Base-by-base conservation (phyloP, 1,140 invertebrate species). In the Cotesia vestalis region DNA sequence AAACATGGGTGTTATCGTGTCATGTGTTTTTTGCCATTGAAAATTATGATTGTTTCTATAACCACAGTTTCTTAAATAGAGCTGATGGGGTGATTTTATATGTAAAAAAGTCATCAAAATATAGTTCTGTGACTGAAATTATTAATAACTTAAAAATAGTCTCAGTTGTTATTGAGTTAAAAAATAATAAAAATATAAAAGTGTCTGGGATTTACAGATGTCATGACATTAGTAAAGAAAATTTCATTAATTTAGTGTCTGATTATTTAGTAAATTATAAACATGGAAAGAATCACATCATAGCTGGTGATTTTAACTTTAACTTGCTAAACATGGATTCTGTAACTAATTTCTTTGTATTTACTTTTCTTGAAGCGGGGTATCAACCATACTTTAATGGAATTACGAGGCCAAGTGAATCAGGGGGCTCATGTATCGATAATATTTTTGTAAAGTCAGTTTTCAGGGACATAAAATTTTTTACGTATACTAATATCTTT, bases 331-430 rank as follows among this genome's bases (percentile, higher is more conserved):
- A 0, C 17, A 17, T 17, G 17, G 17, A 17, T 17, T 17, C 17
- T 17, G 17, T 17, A 17, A 17, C 17, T 17, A 17, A 17, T 17
- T 17, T 1, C 17, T 17, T 17, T 17, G 17, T 17, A 4, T 11
- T 5, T 55, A n/a, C 12, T 5, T 14, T 52, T 52, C 46, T 52
- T 4, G 46, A 52, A 8, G 46, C 8, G n/a, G n/a, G n/a, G 8
- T 52, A 52, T n/a, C 46, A 11, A 11, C 46, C 46, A 52, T 52
- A 52, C n/a, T 52, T 52, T 52, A 52, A 52, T 52, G 46, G 46
- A 52, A 52, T 1, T 52, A 52, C 46, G 1, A 52, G 46, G n/a
- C 46, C 46, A 9, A 8, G 12, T 51, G 3, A 51, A 9, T 9
- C 1, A 3, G 46, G 12, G 46, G 12, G 46, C 46, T 51, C 46